Percentiles rank a stretch among this genome's conserved stretches.
These are phyloP conservation scores for Pasiphila rectangulata DNA, from an alignment of 2,888 invertebrate genomes.

Conservation along the genomic window DNA sequence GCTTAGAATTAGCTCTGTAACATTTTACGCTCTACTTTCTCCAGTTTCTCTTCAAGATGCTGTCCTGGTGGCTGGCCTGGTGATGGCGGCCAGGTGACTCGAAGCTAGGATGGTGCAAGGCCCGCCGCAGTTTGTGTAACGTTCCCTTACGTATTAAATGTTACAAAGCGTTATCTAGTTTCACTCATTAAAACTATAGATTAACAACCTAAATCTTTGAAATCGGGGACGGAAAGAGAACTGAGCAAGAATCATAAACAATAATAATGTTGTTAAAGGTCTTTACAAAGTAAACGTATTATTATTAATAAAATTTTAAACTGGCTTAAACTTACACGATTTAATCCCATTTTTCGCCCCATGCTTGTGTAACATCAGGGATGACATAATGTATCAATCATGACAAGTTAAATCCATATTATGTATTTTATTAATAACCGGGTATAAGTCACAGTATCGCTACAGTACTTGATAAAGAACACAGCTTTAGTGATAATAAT, in stretches of 20 bases:
- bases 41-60: no score
- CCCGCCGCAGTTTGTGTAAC: background rate
- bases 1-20: background rate
- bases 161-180: background rate
- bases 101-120: no score
- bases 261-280: constrained; percentile 26
- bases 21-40: no score
- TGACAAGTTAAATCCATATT: background rate
- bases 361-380: no score
- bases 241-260: constrained; percentile 59
- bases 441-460: constrained; percentile 27
- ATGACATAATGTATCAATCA: no score
- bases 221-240: constrained; percentile 67
- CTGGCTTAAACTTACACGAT: background rate
- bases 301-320: background rate
- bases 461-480: constrained; percentile 45
- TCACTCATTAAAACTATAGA: constrained; percentile 12
- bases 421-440: background rate
- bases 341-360: no score
- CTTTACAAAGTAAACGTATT: constrained; percentile 9
- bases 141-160: background rate
- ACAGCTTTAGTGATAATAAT: constrained; percentile 57
- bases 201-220: constrained; percentile 35
- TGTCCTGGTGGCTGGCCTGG: no score
- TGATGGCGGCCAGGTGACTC: no score